phyloP scores from a whole-genome alignment of 2,888 invertebrate species.

The Cerastoderma edule region DNA sequence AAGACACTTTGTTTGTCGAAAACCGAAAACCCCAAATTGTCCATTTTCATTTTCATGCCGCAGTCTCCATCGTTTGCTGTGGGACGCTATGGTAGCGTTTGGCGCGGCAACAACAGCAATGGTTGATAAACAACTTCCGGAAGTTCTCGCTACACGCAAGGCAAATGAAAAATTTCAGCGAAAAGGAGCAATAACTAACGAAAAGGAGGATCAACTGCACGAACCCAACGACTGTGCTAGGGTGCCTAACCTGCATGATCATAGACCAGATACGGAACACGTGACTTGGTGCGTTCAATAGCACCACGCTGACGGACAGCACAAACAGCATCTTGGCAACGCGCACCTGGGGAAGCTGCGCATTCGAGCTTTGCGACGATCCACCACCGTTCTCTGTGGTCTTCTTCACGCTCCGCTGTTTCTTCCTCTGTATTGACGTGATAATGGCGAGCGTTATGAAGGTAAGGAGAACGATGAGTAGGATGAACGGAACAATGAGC shows the following conservation, averaged over 20 bases:
- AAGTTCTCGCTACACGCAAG: conserved; percentile 65
- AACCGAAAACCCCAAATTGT: too few relatives aligned
- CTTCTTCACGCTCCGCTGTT: conserved; percentile 47
- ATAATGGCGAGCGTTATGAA: conserved; percentile 61
- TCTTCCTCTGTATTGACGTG: conserved; percentile 58
- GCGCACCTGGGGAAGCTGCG: conserved; percentile 63
- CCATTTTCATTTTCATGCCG: too few relatives aligned
- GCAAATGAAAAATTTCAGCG: conserved; percentile 65
- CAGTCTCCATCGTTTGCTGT: conserved; percentile 43
- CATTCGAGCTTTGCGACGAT: conserved; percentile 22
- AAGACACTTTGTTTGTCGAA: too few relatives aligned
- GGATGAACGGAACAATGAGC: conserved; percentile 57
- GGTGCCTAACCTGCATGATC: conserved; percentile 33
- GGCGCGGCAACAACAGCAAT: conserved; percentile 28
- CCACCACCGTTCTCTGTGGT: conserved; percentile 35
- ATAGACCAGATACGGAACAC: conserved; percentile 55
- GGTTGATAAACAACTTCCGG: conserved; percentile 53
- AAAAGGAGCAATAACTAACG: conserved; percentile 63
- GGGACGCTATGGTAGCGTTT: conserved; percentile 36
- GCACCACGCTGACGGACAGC: conserved; percentile 59
- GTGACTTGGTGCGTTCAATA: conserved; percentile 68
- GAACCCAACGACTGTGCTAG: conserved; percentile 38
- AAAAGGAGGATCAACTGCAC: conserved; percentile 61
- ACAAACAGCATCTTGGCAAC: conserved; percentile 68
- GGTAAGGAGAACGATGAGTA: conserved; percentile 57